These are phyloP conservation scores for Lepidocolaptes lacrymiger DNA, from an alignment of 2,797 vertebrate species.

Conservation along the genomic window DNA sequence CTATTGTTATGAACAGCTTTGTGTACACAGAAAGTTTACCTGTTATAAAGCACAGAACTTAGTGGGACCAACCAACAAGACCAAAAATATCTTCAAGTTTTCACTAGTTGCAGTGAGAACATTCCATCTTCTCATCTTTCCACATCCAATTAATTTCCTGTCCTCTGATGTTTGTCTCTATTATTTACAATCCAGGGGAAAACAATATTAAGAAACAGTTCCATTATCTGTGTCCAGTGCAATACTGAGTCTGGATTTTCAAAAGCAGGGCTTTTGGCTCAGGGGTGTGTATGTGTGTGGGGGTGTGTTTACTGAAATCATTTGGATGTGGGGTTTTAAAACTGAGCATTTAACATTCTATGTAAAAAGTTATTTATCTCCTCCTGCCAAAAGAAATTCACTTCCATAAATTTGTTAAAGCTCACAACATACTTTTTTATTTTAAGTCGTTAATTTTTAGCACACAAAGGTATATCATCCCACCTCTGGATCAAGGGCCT, in stretches of 20 bases:
- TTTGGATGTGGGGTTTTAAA: background rate
- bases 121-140: background rate
- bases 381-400: background rate
- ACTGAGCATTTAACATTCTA: background rate
- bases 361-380: background rate
- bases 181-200: background rate
- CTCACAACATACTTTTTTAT: background rate
- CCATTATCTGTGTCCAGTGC: background rate
- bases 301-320: background rate
- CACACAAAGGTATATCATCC: accelerated
- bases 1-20: background rate
- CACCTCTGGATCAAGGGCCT: background rate
- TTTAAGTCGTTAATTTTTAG: background rate
- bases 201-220: background rate
- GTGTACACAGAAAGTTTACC: background rate
- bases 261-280: background rate
- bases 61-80: background rate
- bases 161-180: background rate
- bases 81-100: background rate
- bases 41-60: background rate
- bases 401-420: background rate
- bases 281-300: accelerated
- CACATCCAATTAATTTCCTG: background rate
- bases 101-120: background rate
- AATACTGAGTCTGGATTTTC: background rate